Evolutionary conservation across 2,113 vertebrate genomes (phyloP).

Genomic region (Cyanoramphus novaezelandiae): DNA sequence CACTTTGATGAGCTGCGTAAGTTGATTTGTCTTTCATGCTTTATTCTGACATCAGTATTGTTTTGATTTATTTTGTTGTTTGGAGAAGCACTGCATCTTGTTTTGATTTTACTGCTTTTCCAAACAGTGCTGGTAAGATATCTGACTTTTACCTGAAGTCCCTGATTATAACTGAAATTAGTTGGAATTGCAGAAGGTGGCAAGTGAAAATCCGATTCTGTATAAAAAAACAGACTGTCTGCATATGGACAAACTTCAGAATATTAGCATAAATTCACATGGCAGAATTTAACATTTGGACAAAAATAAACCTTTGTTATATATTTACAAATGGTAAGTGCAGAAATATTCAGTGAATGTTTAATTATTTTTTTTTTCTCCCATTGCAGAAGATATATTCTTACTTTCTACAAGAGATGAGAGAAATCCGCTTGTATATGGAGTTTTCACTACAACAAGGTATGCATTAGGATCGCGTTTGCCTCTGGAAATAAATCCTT

Average conservation of each 20-base stretch:
- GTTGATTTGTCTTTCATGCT: conserved; percentile 45
- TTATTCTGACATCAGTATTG: not conserved
- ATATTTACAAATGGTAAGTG: not conserved
- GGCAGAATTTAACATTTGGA: not conserved
- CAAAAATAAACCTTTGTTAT: not conserved
- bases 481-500: not conserved
- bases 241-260: not conserved
- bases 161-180: not conserved
- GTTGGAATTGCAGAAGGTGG: not conserved
- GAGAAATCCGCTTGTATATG: conserved; percentile 90
- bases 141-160: not conserved
- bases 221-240: not conserved
- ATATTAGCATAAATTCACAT: not conserved
- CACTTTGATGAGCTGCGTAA: conserved; percentile 97
- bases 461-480: conserved; percentile 26
- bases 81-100: not conserved
- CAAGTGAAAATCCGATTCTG: not conserved
- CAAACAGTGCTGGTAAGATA: not conserved
- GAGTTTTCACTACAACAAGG: conserved; percentile 97
- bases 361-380: not conserved
- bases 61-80: not conserved
- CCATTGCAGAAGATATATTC: conserved; percentile 89
- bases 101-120: not conserved
- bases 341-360: not conserved
- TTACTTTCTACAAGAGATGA: conserved; percentile 92